phyloP scores from a whole-genome alignment of 1,140 invertebrate genomes.

The Drosophila quadrilineata region DNA sequence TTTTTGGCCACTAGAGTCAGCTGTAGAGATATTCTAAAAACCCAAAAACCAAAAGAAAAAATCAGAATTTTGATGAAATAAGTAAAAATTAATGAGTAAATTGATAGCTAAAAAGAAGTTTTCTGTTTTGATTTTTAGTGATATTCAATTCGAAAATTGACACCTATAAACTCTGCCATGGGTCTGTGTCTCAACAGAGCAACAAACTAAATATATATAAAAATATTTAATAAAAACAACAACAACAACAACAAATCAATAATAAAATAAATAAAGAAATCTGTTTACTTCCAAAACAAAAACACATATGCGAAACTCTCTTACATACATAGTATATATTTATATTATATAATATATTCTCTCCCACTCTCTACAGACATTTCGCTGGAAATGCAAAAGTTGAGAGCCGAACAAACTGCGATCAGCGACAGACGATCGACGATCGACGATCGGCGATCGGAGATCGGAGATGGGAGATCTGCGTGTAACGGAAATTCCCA shows the following conservation, averaged over 20 bases:
- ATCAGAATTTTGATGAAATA: background rate
- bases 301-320: slow-evolving; percentile 24
- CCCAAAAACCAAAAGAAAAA: slow-evolving; percentile 43
- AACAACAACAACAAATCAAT: slow-evolving; percentile 57
- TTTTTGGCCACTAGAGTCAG: slow-evolving; percentile 54
- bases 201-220: slow-evolving; percentile 30
- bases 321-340: no score
- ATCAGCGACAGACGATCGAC: no score
- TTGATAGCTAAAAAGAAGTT: slow-evolving; percentile 30
- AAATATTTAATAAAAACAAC: slow-evolving; percentile 25
- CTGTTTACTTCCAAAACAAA: slow-evolving; percentile 75
- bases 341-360: no score
- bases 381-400: slow-evolving; percentile 47
- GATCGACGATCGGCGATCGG: no score
- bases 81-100: slow-evolving; percentile 18
- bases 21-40: slow-evolving; percentile 74
- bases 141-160: slow-evolving; percentile 65
- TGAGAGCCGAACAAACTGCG: slow-evolving; percentile 32
- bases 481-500: slow-evolving; percentile 78
- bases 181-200: slow-evolving; percentile 52
- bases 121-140: slow-evolving; percentile 73
- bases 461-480: no score
- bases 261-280: slow-evolving; percentile 76
- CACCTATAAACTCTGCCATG: slow-evolving; percentile 62
- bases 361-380: no score